These are phyloP conservation scores for Teleiodes luculella DNA, from an alignment of 2,888 invertebrate genomes.

Conservation along the genomic window DNA sequence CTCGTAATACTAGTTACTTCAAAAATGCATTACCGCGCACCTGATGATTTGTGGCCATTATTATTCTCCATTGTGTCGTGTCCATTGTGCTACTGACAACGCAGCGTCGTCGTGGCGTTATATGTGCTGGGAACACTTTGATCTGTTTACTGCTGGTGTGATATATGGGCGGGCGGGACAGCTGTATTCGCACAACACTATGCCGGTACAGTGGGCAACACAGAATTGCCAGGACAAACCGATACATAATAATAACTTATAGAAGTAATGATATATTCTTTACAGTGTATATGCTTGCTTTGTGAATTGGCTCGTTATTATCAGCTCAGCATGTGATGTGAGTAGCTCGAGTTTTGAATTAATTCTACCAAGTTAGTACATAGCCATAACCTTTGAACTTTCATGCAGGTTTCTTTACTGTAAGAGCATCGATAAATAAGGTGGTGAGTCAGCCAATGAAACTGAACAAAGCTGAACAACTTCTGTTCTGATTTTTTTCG, in stretches of 20 bases:
- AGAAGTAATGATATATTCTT: no score
- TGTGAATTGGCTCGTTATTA: no score
- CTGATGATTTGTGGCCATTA: constrained; percentile 47
- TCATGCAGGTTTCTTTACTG: no score
- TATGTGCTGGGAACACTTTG: constrained; percentile 22
- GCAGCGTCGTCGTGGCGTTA: constrained; percentile 21
- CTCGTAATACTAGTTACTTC: background rate
- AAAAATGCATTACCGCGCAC: background rate
- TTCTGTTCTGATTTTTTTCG: no score
- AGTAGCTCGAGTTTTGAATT: background rate
- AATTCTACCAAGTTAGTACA: background rate
- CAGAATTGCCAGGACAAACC: no score
- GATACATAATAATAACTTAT: no score
- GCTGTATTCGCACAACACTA: background rate
- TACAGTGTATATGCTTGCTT: no score
- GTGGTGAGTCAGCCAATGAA: no score
- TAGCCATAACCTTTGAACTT: no score
- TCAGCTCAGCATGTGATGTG: background rate
- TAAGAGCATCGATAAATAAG: no score
- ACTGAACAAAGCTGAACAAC: no score
- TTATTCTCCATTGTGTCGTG: constrained; percentile 39
- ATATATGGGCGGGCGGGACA: constrained; percentile 11
- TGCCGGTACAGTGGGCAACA: background rate
- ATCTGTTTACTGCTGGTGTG: constrained; percentile 25
- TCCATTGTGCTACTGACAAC: constrained; percentile 32